Evolutionary conservation across 2,888 invertebrate species (phyloP).

Genomic region (Cheiracanthium punctorium): DNA sequence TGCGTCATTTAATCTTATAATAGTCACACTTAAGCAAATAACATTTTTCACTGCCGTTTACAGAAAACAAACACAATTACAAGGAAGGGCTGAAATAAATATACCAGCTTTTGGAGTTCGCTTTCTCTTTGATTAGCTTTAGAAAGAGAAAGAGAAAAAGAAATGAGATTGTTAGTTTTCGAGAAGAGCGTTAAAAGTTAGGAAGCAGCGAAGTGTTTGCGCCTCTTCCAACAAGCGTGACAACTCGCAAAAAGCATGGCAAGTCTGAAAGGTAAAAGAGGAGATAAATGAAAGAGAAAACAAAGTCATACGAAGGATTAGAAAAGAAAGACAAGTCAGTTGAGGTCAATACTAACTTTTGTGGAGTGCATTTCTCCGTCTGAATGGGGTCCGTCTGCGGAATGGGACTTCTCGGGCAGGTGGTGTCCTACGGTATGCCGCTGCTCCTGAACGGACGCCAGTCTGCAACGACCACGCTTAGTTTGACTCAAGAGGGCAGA

Average conservation of each 20-base stretch:
- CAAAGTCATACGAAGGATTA: conserved; percentile 16
- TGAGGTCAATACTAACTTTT: conserved; percentile 65
- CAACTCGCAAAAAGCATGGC: neutral
- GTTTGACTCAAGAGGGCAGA: conserved; percentile 16
- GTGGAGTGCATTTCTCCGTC: conserved; percentile 70
- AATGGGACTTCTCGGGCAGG: conserved; percentile 71
- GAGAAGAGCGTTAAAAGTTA: too few species aligned
- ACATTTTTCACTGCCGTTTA: too few species aligned
- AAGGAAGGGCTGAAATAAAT: too few species aligned
- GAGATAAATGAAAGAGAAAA: neutral
- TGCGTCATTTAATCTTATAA: too few species aligned
- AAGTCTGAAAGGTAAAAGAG: neutral
- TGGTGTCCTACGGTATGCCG: conserved; percentile 79
- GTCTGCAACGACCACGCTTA: conserved; percentile 77
- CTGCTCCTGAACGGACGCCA: conserved; percentile 97
- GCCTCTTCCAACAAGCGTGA: neutral
- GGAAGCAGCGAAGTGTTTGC: too few species aligned
- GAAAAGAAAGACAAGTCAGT: conserved; percentile 5
- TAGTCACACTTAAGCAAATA: too few species aligned
- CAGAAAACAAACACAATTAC: too few species aligned
- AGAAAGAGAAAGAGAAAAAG: too few species aligned
- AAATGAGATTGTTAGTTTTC: too few species aligned
- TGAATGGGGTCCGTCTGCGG: conserved; percentile 70
- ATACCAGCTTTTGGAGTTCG: too few species aligned
- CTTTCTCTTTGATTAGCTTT: too few species aligned